Evolutionary conservation across 2,888 invertebrate species (phyloP).

Genomic region (Leucophenga maculata): DNA sequence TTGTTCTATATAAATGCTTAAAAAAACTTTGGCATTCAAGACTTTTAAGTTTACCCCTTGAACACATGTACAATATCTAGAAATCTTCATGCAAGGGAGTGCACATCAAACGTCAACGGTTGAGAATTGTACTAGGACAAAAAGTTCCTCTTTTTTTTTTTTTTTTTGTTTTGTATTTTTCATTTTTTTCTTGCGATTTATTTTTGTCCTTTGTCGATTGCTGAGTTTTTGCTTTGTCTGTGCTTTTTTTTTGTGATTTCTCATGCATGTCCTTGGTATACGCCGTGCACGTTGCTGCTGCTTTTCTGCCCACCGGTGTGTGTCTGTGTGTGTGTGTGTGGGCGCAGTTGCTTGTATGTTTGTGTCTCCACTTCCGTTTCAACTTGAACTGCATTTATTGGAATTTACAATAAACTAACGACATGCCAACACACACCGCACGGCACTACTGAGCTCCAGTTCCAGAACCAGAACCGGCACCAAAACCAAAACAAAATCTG

Average conservation of each 20-base stretch:
- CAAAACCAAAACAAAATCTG: neutral
- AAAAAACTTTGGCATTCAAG: too few species aligned
- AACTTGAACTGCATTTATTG: constrained; percentile 54
- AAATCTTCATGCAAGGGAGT: too few species aligned
- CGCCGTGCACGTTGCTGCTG: too few species aligned
- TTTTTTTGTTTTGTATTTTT: too few species aligned
- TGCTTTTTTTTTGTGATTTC: constrained; percentile 31
- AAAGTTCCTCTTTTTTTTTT: too few species aligned
- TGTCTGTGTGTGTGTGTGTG: neutral
- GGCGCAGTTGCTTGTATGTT: neutral
- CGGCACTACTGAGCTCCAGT: constrained; percentile 28
- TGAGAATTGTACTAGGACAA: too few species aligned
- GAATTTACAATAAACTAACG: constrained; percentile 62
- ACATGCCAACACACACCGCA: constrained; percentile 24
- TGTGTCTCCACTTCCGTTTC: constrained; percentile 35
- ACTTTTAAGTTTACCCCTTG: too few species aligned
- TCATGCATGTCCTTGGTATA: constrained; percentile 22
- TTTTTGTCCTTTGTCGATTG: too few species aligned
- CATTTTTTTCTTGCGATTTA: too few species aligned
- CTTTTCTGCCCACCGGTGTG: neutral
- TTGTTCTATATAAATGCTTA: too few species aligned
- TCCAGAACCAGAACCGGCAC: neutral
- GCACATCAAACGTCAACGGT: too few species aligned
- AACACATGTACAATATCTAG: too few species aligned
- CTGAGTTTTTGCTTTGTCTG: constrained; percentile 20